Conservation (phyloP, 2,888 invertebrate species). For the Chloroclystis v-ata region DNA sequence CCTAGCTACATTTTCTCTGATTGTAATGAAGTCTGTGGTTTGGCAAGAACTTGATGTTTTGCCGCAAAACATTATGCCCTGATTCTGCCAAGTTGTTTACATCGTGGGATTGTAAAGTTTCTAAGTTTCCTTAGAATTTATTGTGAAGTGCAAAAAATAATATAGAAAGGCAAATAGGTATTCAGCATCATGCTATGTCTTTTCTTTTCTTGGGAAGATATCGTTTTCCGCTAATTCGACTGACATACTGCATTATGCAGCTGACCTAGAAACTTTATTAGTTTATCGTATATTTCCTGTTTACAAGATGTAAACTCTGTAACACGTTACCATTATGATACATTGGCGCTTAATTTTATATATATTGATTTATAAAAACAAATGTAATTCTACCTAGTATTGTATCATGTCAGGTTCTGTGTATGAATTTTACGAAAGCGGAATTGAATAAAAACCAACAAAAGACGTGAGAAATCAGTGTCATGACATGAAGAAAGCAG, state of each 20-base stretch:
- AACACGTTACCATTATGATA: slow-evolving; percentile 40
- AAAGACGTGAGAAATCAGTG: slow-evolving; percentile 71
- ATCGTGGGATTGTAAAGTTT: no score
- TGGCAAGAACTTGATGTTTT: neutral
- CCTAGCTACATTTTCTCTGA: neutral
- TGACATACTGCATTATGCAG: no score
- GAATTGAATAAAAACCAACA: slow-evolving; percentile 47
- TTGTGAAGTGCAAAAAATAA: no score
- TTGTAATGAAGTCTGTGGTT: neutral
- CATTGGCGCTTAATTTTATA: slow-evolving; percentile 51
- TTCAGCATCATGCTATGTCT: no score
- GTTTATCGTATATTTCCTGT: neutral
- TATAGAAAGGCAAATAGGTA: no score
- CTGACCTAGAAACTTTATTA: no score
- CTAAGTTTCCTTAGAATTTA: no score
- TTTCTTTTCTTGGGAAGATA: no score
- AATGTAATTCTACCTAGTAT: neutral
- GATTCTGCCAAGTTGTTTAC: neutral
- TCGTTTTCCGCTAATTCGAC: no score
- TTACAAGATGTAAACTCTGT: slow-evolving; percentile 20
- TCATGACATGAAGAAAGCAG: slow-evolving; percentile 56
- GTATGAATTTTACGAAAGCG: slow-evolving; percentile 52
- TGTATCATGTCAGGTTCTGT: no score
- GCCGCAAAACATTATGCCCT: slow-evolving; percentile 8
- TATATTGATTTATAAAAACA: slow-evolving; percentile 32